Conservation (phyloP, 1,140 invertebrate species). For the Drosophila pseudoobscura region DNA sequence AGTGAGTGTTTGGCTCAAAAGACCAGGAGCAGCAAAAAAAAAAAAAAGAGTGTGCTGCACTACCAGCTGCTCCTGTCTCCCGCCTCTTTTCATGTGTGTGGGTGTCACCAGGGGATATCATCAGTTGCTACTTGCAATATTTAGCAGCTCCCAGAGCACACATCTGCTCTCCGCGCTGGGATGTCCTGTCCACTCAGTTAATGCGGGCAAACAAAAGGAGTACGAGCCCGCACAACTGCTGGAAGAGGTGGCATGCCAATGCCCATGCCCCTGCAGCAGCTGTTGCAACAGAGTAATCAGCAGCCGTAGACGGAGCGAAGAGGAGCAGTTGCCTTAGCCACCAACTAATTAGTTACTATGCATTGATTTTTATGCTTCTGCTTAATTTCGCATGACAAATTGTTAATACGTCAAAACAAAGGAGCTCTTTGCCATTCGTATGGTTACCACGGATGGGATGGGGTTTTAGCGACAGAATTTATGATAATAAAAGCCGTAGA, state of each 20-base stretch:
- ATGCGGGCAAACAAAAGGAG: conserved; percentile 68
- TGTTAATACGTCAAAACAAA: conserved; percentile 72
- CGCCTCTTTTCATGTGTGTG: conserved; percentile 18
- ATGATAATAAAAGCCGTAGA: conserved; percentile 75
- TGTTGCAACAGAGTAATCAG: conserved; percentile 62
- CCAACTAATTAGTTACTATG: conserved; percentile 73
- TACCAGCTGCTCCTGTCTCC: conserved; percentile 55
- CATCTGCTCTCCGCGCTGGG: conserved; percentile 26
- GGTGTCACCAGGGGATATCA: conserved; percentile 65
- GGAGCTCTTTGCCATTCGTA: conserved; percentile 20
- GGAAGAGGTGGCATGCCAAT: not conserved
- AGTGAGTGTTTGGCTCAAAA: conserved; percentile 74
- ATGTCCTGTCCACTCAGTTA: conserved; percentile 63
- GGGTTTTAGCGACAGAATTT: conserved; percentile 55
- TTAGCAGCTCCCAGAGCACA: conserved; percentile 41
- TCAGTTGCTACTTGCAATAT: conserved; percentile 68
- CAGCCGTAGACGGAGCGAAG: conserved; percentile 5
- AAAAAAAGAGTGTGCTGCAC: conserved; percentile 36
- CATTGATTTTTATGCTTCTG: conserved; percentile 72
- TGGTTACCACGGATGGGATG: conserved; percentile 16
- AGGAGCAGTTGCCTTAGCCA: conserved; percentile 28
- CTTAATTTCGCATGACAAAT: conserved; percentile 77
- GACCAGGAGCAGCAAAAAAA: too few relatives aligned
- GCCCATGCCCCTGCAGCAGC: conserved; percentile 24
- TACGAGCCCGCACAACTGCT: conserved; percentile 41